Base-by-base conservation (phyloP, 1,140 invertebrate genomes). In the Temnothorax curvispinosus region DNA sequence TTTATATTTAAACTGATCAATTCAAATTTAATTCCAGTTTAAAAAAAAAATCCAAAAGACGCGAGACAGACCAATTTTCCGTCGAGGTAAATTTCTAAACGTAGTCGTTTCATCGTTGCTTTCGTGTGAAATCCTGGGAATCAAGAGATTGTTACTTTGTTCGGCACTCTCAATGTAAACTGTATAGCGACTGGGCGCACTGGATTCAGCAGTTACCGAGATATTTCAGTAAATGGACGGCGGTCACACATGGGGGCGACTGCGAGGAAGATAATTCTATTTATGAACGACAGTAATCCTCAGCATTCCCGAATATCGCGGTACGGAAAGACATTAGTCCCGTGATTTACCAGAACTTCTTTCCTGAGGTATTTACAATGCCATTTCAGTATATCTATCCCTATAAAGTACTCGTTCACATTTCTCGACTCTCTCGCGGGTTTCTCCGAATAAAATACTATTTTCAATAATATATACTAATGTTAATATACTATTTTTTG, bases 141-240 rank as follows among this genome's bases (percentile, higher is more conserved):
- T 60, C 18, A 60, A 72, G 50, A 58, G 18, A 35, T 15, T 32
- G 21, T 27, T 38, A 35, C 15, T 58, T 56, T 41, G 67, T 72
- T 21, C 9, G 38, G 27, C 11, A 74, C 13, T 13, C 21, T 60
- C 67, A 35, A 50, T 35, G 44, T 62, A 84, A 82, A 74, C 27
- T 74, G 52, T 54, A 27, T 27, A 74, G 54, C 54, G 6, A 60
- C 67, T 74, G 54, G 41, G 2, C 44, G 32, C n/a, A 9, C 7
- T 50, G 62, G 58, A 41, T 78, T 18, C 80, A 60, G n/a, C 65
- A 35, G 78, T 52, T 44, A 82, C 67, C 67, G n/a, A 75, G 80
- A 75, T 84, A 84, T 84, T 84, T 84, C 54, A 84, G 80, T 84
- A 84, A 84, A 84, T 74, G 56, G 54, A 56, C 67, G 69, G 56